A percentile compares a stretch with the other conserved stretches of the same genome.
Evolutionary conservation across 2,113 vertebrate species (phyloP).

Genomic region (Laticauda colubrina): DNA sequence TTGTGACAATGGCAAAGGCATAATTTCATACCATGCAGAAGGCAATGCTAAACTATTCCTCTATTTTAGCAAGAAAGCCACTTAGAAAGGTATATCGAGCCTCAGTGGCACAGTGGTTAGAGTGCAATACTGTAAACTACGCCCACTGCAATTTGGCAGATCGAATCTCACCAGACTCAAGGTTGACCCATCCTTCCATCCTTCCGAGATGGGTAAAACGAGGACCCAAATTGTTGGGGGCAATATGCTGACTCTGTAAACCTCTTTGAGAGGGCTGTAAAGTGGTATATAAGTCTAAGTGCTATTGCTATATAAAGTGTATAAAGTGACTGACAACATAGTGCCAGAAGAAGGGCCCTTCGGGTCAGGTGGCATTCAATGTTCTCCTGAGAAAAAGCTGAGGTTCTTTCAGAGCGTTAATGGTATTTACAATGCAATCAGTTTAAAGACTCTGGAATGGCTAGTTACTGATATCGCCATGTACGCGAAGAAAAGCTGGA

Average conservation of each 20-base stretch:
- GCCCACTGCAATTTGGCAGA: too few relatives aligned
- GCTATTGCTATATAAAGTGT: background rate
- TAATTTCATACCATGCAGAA: background rate
- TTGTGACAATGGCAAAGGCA: background rate
- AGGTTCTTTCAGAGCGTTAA: background rate
- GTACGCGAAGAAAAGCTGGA: background rate
- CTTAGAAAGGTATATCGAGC: background rate
- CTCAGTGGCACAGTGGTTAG: too few relatives aligned
- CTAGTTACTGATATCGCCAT: background rate
- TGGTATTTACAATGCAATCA: background rate
- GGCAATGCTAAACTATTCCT: background rate
- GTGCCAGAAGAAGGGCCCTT: background rate
- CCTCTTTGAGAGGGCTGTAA: too few relatives aligned
- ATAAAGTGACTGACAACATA: background rate
- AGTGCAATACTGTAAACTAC: too few relatives aligned
- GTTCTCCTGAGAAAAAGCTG: background rate
- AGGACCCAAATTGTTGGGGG: too few relatives aligned
- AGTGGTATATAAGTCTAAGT: too few relatives aligned
- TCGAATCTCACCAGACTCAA: too few relatives aligned
- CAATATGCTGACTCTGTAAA: too few relatives aligned
- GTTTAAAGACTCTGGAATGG: background rate
- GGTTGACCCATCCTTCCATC: too few relatives aligned
- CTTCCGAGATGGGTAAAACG: too few relatives aligned
- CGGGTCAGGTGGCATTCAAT: background rate
- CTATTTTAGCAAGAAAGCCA: background rate